Base-by-base conservation (phyloP, 2,888 invertebrate species). In the Drosophila leonis region DNA sequence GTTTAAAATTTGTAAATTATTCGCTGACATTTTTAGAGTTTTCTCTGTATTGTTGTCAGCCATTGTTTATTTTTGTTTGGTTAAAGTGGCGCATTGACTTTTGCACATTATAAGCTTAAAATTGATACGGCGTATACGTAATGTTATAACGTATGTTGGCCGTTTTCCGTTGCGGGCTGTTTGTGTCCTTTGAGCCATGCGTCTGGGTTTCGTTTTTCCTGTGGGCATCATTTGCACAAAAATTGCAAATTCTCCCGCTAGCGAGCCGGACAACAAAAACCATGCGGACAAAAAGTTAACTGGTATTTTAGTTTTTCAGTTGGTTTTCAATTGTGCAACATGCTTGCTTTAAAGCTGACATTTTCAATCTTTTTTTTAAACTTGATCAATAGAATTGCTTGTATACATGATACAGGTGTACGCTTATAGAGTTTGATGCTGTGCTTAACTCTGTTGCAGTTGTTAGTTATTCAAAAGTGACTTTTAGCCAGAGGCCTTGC, bases 201-300 rank as follows among this genome's bases (percentile, higher is more conserved):
- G 88, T 77, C 81, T 83, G 72, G 59, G 72, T 44, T 61, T 66
- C 49, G 64, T 48, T 65, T 60, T 82, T 87, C 84, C 84, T 83
- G 81, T 84, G 84, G 85, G 88, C 83, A 84, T 87, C 74, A 84
- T 84, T 84, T 84, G 88, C 85, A 84, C 88, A 85, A 82, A 82
- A 84, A 84, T 78, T 84, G 75, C 80, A 76, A 82, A 80, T 82
- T 75, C 70, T 69, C 60, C 56, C 49, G 56, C 56, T 56, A 70
- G 71, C 69, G 73, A 60, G 65, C 65, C 67, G 69, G 46, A 62
- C 64, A 48, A 37, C 69, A 69, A 65, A 13, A 70, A 70, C 70
- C 57, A 59, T 67, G 60, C 61, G 56, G 62, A 65, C 75, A 83
- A 68, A 78, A 82, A 80, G 80, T 78, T 65, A 72, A 72, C 69